A percentile compares a stretch with the other conserved stretches of the same genome.
Conservation (phyloP, 2,797 vertebrate genomes). For the Peromyscus aztecus region DNA sequence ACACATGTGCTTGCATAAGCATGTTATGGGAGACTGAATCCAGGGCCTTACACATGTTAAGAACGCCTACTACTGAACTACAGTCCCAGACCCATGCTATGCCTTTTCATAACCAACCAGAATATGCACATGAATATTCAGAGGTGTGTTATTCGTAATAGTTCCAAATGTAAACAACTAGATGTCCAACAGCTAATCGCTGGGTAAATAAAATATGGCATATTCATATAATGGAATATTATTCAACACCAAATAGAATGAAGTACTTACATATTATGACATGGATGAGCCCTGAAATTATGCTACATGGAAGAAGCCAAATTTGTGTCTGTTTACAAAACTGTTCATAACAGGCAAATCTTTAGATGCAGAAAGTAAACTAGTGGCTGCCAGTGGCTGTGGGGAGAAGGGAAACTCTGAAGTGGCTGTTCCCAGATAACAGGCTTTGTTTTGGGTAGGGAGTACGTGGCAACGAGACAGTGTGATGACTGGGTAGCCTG, state of each 20-base stretch:
- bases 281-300: not conserved
- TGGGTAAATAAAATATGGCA: not conserved
- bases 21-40: not conserved
- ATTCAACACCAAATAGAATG: conserved; percentile 7
- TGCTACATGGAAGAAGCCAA: not conserved
- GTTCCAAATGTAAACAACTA: not conserved
- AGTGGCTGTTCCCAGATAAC: not conserved
- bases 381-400: not conserved
- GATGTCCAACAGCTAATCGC: not conserved
- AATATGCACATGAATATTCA: not conserved
- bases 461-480: not conserved
- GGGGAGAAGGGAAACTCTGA: not conserved
- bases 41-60: not conserved
- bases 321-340: not conserved
- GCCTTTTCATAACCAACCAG: not conserved
- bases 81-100: not conserved
- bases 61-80: not conserved
- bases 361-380: not conserved
- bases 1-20: not conserved
- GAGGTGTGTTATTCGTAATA: not conserved
- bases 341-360: not conserved
- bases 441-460: not conserved
- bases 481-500: not conserved
- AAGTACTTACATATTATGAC: not conserved
- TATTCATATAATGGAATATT: not conserved